phyloP scores from a whole-genome alignment of 1,140 invertebrate species.

The Probaryconus sp. region DNA sequence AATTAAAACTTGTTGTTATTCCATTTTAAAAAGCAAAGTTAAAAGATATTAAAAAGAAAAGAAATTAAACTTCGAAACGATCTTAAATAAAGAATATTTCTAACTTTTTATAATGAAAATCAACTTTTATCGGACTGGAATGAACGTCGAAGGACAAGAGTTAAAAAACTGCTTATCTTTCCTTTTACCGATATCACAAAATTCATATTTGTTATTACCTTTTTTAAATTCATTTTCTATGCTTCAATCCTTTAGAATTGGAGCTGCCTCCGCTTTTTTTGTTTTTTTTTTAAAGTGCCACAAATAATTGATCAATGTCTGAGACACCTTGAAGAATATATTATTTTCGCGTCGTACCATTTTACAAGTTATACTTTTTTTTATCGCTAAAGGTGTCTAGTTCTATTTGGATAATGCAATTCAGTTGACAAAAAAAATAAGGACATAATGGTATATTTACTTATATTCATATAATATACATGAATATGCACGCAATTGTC shows the following conservation, averaged over 20 bases:
- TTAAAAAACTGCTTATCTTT: too few relatives aligned
- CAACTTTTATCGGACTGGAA: slow-evolving; percentile 69
- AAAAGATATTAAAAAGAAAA: too few relatives aligned
- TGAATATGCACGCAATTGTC: not conserved
- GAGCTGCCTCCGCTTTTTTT: too few relatives aligned
- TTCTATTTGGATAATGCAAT: slow-evolving; percentile 11
- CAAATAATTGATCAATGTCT: slow-evolving; percentile 6
- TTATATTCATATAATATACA: slow-evolving; percentile 2
- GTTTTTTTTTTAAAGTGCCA: too few relatives aligned
- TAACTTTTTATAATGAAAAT: slow-evolving; percentile 14
- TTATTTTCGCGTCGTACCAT: not conserved
- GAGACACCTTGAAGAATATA: slow-evolving; percentile 11
- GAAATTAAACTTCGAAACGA: too few relatives aligned
- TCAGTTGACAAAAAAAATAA: not conserved
- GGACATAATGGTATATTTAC: not conserved
- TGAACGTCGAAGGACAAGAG: slow-evolving; percentile 64
- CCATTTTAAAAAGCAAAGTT: too few relatives aligned
- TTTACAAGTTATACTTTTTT: not conserved
- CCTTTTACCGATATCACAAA: slow-evolving; percentile 24
- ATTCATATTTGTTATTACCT: too few relatives aligned
- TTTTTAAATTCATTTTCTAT: too few relatives aligned
- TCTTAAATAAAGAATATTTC: too few relatives aligned
- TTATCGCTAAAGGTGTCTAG: slow-evolving; percentile 3
- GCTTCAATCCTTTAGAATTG: too few relatives aligned
- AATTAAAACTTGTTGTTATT: too few relatives aligned